Evolutionary conservation across 2,797 vertebrate species (phyloP).

Genomic region (Coilia nasus): DNA sequence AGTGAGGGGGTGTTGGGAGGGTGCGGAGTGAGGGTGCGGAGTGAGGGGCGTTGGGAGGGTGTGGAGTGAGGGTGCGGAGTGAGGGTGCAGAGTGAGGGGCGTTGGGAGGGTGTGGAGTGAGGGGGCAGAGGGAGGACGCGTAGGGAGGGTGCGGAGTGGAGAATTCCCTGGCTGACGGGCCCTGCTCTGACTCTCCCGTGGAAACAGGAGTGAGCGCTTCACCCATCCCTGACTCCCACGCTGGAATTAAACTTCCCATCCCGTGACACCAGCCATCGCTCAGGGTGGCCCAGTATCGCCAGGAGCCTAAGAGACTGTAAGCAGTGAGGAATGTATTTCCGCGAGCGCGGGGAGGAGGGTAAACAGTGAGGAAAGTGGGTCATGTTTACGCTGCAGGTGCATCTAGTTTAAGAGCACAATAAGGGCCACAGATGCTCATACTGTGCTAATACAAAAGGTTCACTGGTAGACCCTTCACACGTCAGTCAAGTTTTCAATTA

Average conservation of each 20-base stretch:
- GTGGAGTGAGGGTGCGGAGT: too few relatives aligned
- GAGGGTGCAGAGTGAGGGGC: too few relatives aligned
- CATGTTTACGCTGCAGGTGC: constrained; percentile 1
- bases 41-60: neutral
- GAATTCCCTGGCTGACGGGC: neutral
- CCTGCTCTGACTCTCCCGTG: neutral
- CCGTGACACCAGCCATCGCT: neutral
- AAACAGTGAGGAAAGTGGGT: neutral
- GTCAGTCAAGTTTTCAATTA: neutral
- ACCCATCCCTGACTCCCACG: neutral
- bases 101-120: too few relatives aligned
- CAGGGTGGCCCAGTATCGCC: neutral
- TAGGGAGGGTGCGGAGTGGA: neutral
- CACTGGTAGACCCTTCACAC: neutral
- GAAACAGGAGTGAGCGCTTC: neutral
- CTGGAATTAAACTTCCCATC: constrained; percentile 3
- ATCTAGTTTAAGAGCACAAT: neutral
- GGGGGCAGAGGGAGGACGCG: neutral
- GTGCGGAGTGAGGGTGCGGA: neutral
- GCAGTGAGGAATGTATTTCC: too few relatives aligned
- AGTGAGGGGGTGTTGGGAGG: neutral
- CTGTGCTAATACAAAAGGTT: neutral
- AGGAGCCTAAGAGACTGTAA: too few relatives aligned
- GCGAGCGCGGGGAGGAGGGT: too few relatives aligned
- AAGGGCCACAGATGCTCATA: neutral